Conservation (phyloP, 2,797 vertebrate species). For the Lacerta agilis region DNA sequence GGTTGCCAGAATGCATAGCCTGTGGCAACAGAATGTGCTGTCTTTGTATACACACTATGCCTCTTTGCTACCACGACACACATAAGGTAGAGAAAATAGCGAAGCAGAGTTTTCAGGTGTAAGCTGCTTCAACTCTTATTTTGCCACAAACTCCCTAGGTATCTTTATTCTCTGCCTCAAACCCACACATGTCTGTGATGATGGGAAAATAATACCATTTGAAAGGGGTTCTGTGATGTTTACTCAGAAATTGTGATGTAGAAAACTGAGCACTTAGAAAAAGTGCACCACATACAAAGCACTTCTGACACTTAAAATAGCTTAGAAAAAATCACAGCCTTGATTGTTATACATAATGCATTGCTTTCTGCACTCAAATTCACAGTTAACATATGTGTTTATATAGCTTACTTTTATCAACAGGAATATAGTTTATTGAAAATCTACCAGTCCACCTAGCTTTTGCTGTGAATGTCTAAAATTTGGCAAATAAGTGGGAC, state of each 20-base stretch:
- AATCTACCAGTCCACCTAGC: too few species aligned
- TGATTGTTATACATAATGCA: not conserved
- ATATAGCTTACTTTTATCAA: not conserved
- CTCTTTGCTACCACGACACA: not conserved
- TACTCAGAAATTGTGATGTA: not conserved
- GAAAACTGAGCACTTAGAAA: not conserved
- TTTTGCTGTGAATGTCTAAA: not conserved
- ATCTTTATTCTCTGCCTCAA: not conserved
- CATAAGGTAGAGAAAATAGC: not conserved
- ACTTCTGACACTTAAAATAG: not conserved
- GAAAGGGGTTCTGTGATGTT: not conserved
- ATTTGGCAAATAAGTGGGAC: not conserved
- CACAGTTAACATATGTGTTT: not conserved
- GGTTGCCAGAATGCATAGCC: not conserved
- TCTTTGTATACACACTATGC: not conserved
- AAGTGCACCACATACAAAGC: not conserved
- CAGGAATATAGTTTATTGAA: too few species aligned
- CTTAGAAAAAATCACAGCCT: not conserved
- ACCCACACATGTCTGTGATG: not conserved
- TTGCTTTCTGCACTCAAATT: not conserved
- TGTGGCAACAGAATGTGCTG: not conserved
- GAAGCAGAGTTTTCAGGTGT: not conserved
- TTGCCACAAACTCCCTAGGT: not conserved
- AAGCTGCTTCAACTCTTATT: not conserved
- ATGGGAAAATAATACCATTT: not conserved